Evolutionary conservation across 2,113 vertebrate genomes (phyloP), one percentile per base, ranked within the genome.

Genomic region (Egretta garzetta): DNA sequence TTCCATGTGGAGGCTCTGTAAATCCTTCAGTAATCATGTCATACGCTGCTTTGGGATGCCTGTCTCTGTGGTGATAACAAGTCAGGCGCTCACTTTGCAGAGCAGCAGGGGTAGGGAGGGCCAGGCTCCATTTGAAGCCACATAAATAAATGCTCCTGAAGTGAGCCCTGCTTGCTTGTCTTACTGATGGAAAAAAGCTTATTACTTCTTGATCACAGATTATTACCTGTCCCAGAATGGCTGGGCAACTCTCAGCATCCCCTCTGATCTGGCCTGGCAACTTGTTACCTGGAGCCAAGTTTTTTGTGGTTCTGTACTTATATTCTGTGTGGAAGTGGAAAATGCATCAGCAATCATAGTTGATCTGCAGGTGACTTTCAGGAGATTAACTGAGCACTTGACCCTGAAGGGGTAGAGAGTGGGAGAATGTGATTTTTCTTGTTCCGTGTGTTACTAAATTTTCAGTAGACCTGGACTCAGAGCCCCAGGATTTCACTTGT

Each of bases 21-120:
- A 94, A 93, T 96, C 95, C 77, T 94, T 62, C 71, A 37, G 71
- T 76, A 83, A 49, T 83, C n/a, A 17, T 24, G 58, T 96, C 74
- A 94, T 63, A 39, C 0, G 2, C 87, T 83, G 71, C 86, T 89
- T 86, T 96, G 80, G 87, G 86, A 30, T 87, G 64, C 20, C 33
- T 80, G 19, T 47, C 21, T 67, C 74, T 90, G 52, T 74, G 59
- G 41, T 68, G 73, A 53, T 66, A 64, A 39, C 71, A 73, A 60
- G 70, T 68, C 66, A 50, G 62, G 50, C 41, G 30, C 32, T 73
- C 17, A 0, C 43, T 68, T 72, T 67, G 66, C n/a, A 27, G 26
- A 91, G 21, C 56, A 82, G 76, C 43, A 72, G 60, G 49, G 66
- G 39, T 35, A 62, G 35, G 80, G 30, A n/a, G 53, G 22, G 12